These are phyloP conservation scores for Blastobasis adustella DNA, from an alignment of 2,888 invertebrate species.

Conservation along the genomic window DNA sequence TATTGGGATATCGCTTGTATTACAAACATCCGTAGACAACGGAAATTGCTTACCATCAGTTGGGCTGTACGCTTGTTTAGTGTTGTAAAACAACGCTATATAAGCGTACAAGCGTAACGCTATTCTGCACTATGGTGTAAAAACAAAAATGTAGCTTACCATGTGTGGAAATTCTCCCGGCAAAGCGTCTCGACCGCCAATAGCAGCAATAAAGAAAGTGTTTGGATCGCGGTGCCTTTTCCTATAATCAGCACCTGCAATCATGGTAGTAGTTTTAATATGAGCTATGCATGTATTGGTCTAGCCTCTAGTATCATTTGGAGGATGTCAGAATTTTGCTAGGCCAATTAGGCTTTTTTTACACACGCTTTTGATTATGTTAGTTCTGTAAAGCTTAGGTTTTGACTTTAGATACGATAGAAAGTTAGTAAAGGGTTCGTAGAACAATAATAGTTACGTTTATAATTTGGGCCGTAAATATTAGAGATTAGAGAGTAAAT, in stretches of 20 bases:
- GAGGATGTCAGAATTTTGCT: no score
- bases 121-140: neutral
- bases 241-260: neutral
- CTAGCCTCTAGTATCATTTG: no score
- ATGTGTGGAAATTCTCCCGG: conserved; percentile 49
- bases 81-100: neutral
- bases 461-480: no score
- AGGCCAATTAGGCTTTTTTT: neutral
- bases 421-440: no score
- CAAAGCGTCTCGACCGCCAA: conserved; percentile 29
- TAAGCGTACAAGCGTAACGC: neutral
- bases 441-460: no score
- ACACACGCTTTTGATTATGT: neutral
- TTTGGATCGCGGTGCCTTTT: neutral
- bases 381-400: neutral
- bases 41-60: neutral
- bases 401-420: no score
- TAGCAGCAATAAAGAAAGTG: neutral
- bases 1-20: no score
- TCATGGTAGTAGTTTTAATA: neutral
- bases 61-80: neutral
- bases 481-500: neutral
- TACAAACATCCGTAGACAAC: neutral
- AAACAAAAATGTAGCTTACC: conserved; percentile 20
- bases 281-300: neutral